phyloP scores from a whole-genome alignment of 2,113 vertebrate genomes.

The Desmodus rotundus region DNA sequence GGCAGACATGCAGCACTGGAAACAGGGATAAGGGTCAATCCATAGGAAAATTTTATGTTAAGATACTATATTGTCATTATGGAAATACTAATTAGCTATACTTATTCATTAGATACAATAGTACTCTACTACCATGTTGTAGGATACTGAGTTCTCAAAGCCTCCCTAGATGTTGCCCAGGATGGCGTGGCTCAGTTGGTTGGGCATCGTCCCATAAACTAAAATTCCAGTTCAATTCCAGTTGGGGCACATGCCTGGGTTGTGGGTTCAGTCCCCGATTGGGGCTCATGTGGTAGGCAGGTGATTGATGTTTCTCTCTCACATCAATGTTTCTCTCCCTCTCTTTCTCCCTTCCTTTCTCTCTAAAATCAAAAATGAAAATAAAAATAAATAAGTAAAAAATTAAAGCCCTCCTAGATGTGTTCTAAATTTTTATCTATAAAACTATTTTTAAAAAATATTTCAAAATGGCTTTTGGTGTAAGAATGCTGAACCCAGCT shows the following conservation, averaged over 20 bases:
- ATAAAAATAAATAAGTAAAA: too few species aligned
- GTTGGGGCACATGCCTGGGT: too few species aligned
- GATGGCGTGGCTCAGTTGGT: too few species aligned
- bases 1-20: not conserved
- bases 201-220: too few species aligned
- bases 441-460: not conserved
- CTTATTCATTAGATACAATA: not conserved
- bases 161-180: not conserved
- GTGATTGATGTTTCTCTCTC: too few species aligned
- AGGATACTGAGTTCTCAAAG: not conserved
- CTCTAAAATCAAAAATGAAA: too few species aligned
- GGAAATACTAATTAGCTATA: not conserved
- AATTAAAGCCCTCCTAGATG: not conserved
- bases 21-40: not conserved
- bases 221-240: too few species aligned
- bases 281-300: too few species aligned
- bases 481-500: not conserved
- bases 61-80: not conserved
- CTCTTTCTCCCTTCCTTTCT: too few species aligned
- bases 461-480: not conserved
- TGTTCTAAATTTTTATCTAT: not conserved
- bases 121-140: not conserved
- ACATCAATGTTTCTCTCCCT: too few species aligned
- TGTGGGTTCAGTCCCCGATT: too few species aligned
- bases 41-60: not conserved